Evolutionary conservation across 1,140 invertebrate species (phyloP).

Genomic region (Thaumatotibia leucotreta): DNA sequence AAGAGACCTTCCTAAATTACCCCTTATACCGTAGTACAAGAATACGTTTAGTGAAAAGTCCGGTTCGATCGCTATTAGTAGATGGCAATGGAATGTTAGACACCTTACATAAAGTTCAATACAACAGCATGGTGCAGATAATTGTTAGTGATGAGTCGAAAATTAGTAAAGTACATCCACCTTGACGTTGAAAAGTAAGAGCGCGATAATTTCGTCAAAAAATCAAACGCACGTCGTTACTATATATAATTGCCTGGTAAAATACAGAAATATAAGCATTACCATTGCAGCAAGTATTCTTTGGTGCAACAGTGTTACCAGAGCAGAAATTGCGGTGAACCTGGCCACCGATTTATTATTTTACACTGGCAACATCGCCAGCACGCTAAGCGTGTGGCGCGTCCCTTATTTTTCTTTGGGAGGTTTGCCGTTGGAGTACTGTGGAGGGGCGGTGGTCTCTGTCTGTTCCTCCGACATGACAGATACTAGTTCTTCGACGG

Average conservation of each 20-base stretch:
- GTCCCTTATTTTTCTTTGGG: conserved; percentile 33
- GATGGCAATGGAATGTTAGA: conserved; percentile 47
- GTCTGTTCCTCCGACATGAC: conserved; percentile 88
- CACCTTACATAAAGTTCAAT: conserved; percentile 51
- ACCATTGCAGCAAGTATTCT: conserved; percentile 32
- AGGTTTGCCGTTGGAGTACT: conserved; percentile 67
- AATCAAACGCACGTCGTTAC: background rate
- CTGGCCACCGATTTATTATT: conserved; percentile 5
- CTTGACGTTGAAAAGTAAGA: conserved; percentile 1
- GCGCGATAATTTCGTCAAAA: background rate
- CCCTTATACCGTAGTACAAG: background rate
- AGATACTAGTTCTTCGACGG: conserved; percentile 90
- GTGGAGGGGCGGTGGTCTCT: conserved; percentile 49
- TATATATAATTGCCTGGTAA: background rate
- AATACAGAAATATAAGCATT: conserved; percentile 19
- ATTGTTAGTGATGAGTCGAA: conserved; percentile 73
- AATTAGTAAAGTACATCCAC: conserved; percentile 49
- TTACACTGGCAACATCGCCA: conserved; percentile 1
- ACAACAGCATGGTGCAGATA: conserved; percentile 46
- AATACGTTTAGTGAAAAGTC: background rate
- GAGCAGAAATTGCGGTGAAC: conserved; percentile 28
- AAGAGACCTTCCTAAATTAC: conserved; percentile 24
- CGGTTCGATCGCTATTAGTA: conserved; percentile 34
- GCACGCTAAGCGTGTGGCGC: conserved; percentile 42
- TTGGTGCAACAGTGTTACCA: conserved; percentile 53